Evolutionary conservation across 2,888 invertebrate species (phyloP), one percentile per base, ranked within the genome.

Genomic region (Pelosia muscerda): DNA sequence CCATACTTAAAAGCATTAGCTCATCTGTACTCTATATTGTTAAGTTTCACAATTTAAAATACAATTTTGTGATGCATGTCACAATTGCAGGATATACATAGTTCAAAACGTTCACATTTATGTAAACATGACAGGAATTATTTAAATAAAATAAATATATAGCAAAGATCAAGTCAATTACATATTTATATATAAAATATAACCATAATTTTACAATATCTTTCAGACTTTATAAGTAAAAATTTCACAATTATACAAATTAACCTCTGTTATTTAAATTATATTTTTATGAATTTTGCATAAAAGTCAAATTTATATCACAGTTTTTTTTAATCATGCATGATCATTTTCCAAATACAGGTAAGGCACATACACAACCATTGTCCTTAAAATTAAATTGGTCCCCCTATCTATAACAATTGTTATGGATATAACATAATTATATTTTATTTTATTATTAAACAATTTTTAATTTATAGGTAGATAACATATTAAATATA

Each of bases 351-450:
- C 23, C 26, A 64, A 28, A 68, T 71, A 56, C 69, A 63, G 65
- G 73, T 76, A 84, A 85, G 82, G 82, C 84, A 85, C 80, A 70
- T 66, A 65, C 81, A 84, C 82, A 84, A 85, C 83, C 80, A 63
- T 75, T 73, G 71, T 72, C 65, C 73, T 71, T 63, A 71, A 58
- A 53, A 65, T 73, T 72, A 71, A 75, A 78, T 71, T 77, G 71
- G 75, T 74, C 74, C 72, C 66, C 56, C 59, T 72, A 67, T 61
- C 34, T 71, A 74, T 58, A 74, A 66, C 65, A 64, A 61, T 64
- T 28, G 55, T 63, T 61, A 26, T 38, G 61, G 22, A 28, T 49
- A 49, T 28, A 49, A 61, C 26, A 61, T n/a, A 61, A 42, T 23
- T 22, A 23, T 22, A 11, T 11, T 23, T 23, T 22, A 23, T 22